phyloP scores from a whole-genome alignment of 2,888 invertebrate genomes.

The Ceriagrion tenellum region DNA sequence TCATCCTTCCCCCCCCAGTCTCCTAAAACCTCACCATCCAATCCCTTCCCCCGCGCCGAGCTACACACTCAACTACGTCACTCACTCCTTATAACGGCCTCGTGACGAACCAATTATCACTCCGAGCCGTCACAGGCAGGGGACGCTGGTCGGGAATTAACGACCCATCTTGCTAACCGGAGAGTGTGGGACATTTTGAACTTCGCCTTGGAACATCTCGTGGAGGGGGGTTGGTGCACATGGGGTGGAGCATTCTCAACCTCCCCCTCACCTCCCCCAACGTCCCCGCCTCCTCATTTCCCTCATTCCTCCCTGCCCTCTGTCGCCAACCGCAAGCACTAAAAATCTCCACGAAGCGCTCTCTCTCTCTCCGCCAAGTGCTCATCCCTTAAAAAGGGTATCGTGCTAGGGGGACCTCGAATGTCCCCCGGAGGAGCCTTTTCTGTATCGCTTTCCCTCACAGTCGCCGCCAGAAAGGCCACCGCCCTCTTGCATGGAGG shows the following conservation, averaged over 20 bases:
- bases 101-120: constrained; percentile 64
- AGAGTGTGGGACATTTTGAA: constrained; percentile 49
- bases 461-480: background rate
- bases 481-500: no score
- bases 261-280: background rate
- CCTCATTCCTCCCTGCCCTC: background rate
- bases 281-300: background rate
- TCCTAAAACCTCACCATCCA: background rate
- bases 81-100: constrained; percentile 35
- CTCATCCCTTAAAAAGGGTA: background rate
- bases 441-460: background rate
- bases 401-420: background rate
- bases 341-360: background rate
- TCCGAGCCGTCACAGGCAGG: constrained; percentile 45
- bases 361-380: background rate
- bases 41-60: background rate
- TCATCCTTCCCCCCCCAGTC: background rate
- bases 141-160: constrained; percentile 50
- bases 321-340: background rate
- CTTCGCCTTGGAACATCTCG: constrained; percentile 49
- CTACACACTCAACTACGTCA: background rate
- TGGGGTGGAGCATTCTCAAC: background rate
- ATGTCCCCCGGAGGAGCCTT: background rate
- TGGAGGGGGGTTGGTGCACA: background rate
- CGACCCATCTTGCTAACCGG: constrained; percentile 59